Evolutionary conservation across 1,140 invertebrate species (phyloP), one percentile per base, ranked within the genome.

Genomic region (Mesaphorura yosii): DNA sequence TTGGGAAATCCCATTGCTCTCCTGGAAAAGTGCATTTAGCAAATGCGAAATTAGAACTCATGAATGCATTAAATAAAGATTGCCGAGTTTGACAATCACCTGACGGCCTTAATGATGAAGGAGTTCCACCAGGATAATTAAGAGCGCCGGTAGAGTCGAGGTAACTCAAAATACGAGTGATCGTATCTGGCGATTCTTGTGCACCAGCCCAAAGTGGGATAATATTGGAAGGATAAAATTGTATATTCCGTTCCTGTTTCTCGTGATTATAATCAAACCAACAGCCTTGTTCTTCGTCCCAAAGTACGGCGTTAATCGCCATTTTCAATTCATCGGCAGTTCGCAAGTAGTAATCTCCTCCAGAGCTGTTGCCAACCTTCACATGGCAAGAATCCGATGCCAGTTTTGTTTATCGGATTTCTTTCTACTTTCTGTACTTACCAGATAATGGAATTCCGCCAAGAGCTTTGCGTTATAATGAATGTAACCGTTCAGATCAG

Each of bases 1-100:
- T 94, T 0, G 91, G 90, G 57, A 82, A 90, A 70, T 95, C 91
- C 91, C 91, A 94, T 65, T 94, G 89, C 67, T 94, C 87, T 4
- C 84, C 84, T 0, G 85, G 83, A 19, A 82, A 42, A 59, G n/a
- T 37, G 41, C 10, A 12, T 44, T 12, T n/a, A 20, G 41, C 12
- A 12, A n/a, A n/a, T 12, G 19, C 14, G 12, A 7, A 10, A 12
- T 6, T 42, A n/a, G 22, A 22, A 46, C 10, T 25, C 23, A 3
- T 48, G 26, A 31, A 34, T 34, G n/a, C n/a, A 19, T 41, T 41
- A 19, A 6, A 20, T 7, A 41, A 15, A 41, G n/a, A 41, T 10
- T 10, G 6, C 7, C 6, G 22, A 41, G 7, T 19, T 6, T 20
- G 5, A 10, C n/a, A 17, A 6, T 31, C 22, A 50, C 48, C 53